Conservation (phyloP, 2,888 invertebrate species). For the Ditula angustiorana region DNA sequence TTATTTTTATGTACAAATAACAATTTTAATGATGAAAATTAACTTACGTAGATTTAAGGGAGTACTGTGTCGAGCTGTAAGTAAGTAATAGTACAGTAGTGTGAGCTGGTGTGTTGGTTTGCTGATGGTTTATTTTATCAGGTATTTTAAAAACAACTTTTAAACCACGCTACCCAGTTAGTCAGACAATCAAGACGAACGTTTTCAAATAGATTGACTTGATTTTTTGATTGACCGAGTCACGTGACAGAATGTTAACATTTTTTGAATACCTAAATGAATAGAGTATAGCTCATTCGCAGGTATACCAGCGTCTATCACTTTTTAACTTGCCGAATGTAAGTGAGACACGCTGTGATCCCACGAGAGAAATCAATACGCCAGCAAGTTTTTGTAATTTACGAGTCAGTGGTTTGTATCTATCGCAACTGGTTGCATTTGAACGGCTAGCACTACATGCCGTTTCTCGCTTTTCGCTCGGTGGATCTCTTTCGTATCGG, state of each 20-base stretch:
- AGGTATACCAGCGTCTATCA: neutral
- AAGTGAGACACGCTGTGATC: constrained; percentile 6
- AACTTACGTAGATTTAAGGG: constrained; percentile 75
- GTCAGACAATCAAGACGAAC: neutral
- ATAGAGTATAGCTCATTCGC: neutral
- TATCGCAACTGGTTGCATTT: constrained; percentile 3
- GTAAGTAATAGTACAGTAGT: constrained; percentile 31
- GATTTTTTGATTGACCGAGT: neutral
- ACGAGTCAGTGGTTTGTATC: neutral
- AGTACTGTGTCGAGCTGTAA: constrained; percentile 34
- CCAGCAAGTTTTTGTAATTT: neutral
- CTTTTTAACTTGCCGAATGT: neutral
- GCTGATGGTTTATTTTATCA: neutral
- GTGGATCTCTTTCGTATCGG: neutral
- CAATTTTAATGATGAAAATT: constrained; percentile 76
- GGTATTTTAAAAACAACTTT: neutral
- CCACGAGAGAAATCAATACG: neutral
- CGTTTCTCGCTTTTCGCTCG: neutral
- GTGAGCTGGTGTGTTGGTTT: neutral
- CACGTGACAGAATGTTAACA: neutral
- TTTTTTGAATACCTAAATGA: neutral
- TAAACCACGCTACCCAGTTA: neutral
- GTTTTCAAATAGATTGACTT: neutral
- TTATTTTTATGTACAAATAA: constrained; percentile 84
- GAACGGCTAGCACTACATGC: neutral